Evolutionary conservation across 2,797 vertebrate genomes (phyloP).

Genomic region (Eptatretus atami): DNA sequence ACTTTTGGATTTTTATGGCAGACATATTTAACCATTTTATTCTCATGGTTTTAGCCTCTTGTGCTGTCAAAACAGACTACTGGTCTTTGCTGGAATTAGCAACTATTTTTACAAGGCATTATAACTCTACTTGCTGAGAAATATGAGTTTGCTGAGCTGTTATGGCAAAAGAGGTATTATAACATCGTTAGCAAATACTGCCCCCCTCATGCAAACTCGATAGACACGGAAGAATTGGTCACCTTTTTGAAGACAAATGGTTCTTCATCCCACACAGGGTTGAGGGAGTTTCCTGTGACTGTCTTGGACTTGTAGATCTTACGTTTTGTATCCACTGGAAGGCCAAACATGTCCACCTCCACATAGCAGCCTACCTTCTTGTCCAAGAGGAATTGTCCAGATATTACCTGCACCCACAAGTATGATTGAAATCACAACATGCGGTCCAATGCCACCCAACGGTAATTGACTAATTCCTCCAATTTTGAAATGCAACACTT

Average conservation of each 20-base stretch:
- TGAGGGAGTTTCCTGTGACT: conserved; percentile 65
- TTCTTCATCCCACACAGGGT: conserved; percentile 90
- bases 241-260: conserved; percentile 90
- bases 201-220: too few relatives aligned
- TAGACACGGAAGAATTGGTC: too few relatives aligned
- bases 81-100: too few relatives aligned
- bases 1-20: too few relatives aligned
- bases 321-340: conserved; percentile 74
- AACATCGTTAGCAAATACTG: too few relatives aligned
- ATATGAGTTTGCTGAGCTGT: too few relatives aligned
- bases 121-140: too few relatives aligned
- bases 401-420: conserved; percentile 42
- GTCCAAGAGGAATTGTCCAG: conserved; percentile 80
- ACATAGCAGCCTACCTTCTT: conserved; percentile 78
- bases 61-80: too few relatives aligned
- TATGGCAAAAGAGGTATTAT: too few relatives aligned
- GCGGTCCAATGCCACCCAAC: neutral
- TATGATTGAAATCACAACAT: neutral
- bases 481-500: neutral
- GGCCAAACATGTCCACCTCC: conserved; percentile 84
- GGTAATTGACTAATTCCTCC: neutral
- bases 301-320: conserved; percentile 90
- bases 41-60: too few relatives aligned
- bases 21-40: too few relatives aligned
- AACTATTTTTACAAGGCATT: too few relatives aligned